Evolutionary conservation across 1,140 invertebrate species (phyloP).

Genomic region (Laupala kohalensis): DNA sequence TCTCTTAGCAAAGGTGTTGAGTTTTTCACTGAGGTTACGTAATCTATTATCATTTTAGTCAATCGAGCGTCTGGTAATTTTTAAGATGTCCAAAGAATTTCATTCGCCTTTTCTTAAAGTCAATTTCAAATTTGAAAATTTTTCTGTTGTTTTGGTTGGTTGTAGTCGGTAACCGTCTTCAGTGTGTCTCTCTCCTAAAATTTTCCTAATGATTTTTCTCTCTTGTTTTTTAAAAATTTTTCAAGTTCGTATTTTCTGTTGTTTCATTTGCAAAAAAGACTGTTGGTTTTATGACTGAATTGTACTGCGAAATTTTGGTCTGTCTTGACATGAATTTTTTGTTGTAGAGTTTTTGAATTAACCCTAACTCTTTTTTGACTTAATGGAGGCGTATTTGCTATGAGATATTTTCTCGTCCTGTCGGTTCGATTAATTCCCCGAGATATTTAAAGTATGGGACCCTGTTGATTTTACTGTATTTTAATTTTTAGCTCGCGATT

Average conservation of each 20-base stretch:
- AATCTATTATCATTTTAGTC: no score
- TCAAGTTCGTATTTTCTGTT: conserved; percentile 3
- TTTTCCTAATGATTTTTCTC: neutral
- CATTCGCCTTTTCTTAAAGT: conserved; percentile 1
- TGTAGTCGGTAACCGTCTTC: conserved; percentile 1
- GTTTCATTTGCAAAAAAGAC: conserved; percentile 1
- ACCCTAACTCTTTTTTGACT: conserved; percentile 4
- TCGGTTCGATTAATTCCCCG: no score
- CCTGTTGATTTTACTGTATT: no score
- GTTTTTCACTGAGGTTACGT: no score
- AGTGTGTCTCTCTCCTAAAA: conserved; percentile 1
- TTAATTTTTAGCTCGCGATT: no score
- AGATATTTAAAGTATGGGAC: no score
- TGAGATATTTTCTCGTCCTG: no score
- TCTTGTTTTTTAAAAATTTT: neutral
- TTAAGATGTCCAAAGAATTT: no score
- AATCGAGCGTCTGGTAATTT: no score
- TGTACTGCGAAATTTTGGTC: conserved; percentile 9
- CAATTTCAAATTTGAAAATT: neutral
- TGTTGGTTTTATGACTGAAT: conserved; percentile 10
- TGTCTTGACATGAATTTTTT: conserved; percentile 9
- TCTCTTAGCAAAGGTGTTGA: neutral
- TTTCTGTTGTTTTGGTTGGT: neutral
- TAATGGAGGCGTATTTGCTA: neutral
- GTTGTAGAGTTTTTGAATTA: conserved; percentile 3